Base-by-base conservation (phyloP, 1,140 invertebrate species). In the Polyergus mexicanus region DNA sequence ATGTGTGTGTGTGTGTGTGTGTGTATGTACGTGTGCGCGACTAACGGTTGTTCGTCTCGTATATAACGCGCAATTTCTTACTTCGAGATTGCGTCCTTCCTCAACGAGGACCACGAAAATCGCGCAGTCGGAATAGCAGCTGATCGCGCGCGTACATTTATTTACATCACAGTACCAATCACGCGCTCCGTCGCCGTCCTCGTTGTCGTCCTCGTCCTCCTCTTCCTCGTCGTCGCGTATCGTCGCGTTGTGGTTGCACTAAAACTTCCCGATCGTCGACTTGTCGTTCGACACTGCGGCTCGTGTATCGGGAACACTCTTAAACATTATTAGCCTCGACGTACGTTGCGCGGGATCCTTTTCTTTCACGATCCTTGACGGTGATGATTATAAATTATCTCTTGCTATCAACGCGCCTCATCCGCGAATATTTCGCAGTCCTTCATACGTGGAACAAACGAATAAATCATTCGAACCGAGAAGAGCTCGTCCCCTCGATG, bases 381-480 rank as follows among this genome's bases (percentile, higher is more conserved):
- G n/a, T 58, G 78, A 84, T 66, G 41, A 56, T 69, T 89, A 35
- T 2, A 58, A 62, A 13, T 47, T 47, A 65, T 76, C 25, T 51
- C 60, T 63, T 35, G 69, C 51, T 85, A 62, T 81, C 60, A 63
- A 87, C 41, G 62, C 44, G 47, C 16, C 51, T 87, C 62, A 63
- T 66, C 44, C 76, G 76, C 68, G 58, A 85, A 44, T 77, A 85
- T 66, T 58, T 72, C 71, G 13, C 32, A 80, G 28, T 71, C 80
- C 72, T 77, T 87, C 65, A 76, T 89, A 87, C 77, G 89, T 89
- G 83, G 76, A 90, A 86, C 86, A 84, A 63, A 87, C 86, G 58
- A 90, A 87, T 72, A 77, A 77, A 89, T 89, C 88, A 83, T 87
- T 89, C 89, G 88, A 85, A 89, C 68, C 86, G 60, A 87, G 86